These are phyloP conservation scores for Ericerus pela DNA, from an alignment of 1,140 invertebrate genomes.

Conservation along the genomic window DNA sequence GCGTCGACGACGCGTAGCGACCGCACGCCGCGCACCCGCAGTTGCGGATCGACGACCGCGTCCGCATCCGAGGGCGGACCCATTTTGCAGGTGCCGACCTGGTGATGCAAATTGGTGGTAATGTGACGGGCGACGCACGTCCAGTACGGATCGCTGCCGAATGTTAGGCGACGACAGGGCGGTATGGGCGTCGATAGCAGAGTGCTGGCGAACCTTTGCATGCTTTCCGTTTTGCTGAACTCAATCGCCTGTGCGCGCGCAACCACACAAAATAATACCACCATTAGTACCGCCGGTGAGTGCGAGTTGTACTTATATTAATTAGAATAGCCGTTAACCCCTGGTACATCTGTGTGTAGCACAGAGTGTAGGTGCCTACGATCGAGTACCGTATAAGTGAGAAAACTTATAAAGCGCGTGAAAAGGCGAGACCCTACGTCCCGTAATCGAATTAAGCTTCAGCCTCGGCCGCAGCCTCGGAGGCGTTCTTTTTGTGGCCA, in stretches of 20 bases:
- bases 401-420: too few relatives aligned
- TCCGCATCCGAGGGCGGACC: conserved; percentile 26
- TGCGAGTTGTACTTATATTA: too few relatives aligned
- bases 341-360: too few relatives aligned
- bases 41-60: conserved; percentile 27
- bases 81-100: conserved; percentile 35
- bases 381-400: too few relatives aligned
- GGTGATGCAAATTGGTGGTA: conserved; percentile 26
- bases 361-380: too few relatives aligned
- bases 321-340: too few relatives aligned
- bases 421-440: too few relatives aligned
- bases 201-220: conserved; percentile 34
- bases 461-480: too few relatives aligned
- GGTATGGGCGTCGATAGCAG: conserved; percentile 20
- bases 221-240: conserved; percentile 41
- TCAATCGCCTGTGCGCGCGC: conserved; percentile 37
- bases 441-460: too few relatives aligned
- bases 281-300: too few relatives aligned
- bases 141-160: conserved; percentile 33
- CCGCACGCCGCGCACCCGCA: conserved; percentile 21
- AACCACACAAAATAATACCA: too few relatives aligned
- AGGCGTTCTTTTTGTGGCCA: too few relatives aligned
- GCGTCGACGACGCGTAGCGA: conserved; percentile 23
- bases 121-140: conserved; percentile 26
- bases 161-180: conserved; percentile 19